Evolutionary conservation across 2,797 vertebrate genomes (phyloP).

Genomic region (Tragopan temminckii): DNA sequence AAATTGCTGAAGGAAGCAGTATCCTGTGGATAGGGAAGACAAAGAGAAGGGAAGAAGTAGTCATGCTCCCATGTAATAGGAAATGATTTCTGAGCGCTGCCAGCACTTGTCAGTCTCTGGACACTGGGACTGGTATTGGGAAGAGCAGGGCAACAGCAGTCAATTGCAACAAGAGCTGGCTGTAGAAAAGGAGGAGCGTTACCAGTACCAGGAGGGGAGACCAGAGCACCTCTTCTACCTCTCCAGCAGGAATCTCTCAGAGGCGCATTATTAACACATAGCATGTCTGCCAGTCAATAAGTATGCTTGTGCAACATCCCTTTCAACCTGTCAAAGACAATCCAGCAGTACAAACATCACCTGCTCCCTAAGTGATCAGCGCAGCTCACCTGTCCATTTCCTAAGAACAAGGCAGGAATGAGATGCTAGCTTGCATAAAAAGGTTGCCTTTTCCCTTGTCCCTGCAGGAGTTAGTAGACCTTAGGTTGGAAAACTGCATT

Average conservation of each 20-base stretch:
- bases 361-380: conserved; percentile 84
- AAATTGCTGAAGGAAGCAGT: not conserved
- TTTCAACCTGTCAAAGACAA: conserved; percentile 88
- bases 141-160: not conserved
- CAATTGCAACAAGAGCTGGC: not conserved
- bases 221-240: not conserved
- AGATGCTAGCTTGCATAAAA: not conserved
- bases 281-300: conserved; percentile 88
- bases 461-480: not conserved
- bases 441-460: not conserved
- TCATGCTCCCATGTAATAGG: not conserved
- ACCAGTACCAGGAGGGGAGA: not conserved
- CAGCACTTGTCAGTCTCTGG: not conserved
- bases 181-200: not conserved
- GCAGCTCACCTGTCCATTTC: not conserved
- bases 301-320: conserved; percentile 85
- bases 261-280: conserved; percentile 89
- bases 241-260: conserved; percentile 86
- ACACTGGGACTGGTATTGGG: not conserved
- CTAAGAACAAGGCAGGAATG: not conserved
- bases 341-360: conserved; percentile 91
- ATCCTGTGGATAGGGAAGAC: too few species aligned
- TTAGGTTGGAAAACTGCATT: not conserved
- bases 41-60: not conserved
- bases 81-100: not conserved